Percentiles rank a stretch among this genome's conserved stretches.
These are phyloP conservation scores for Sesia apiformis DNA, from an alignment of 2,888 invertebrate species.

Conservation along the genomic window DNA sequence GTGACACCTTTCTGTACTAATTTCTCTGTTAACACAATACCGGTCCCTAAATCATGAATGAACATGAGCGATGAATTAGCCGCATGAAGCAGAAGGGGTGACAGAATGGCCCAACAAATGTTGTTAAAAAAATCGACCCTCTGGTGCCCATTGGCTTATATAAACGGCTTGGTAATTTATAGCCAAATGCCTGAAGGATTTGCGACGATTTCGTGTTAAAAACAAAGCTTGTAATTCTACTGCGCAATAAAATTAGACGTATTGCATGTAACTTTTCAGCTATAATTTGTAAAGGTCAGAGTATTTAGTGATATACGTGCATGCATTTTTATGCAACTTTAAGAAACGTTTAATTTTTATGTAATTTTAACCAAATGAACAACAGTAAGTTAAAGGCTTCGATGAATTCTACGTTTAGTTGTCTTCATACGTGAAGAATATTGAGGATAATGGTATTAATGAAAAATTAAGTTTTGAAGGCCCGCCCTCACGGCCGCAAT, in stretches of 20 bases:
- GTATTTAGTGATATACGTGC: too few species aligned
- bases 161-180: neutral
- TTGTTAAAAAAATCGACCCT: constrained; percentile 36
- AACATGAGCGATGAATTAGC: constrained; percentile 48
- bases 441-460: too few species aligned
- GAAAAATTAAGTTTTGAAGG: too few species aligned
- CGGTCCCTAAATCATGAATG: constrained; percentile 58
- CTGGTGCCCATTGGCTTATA: neutral
- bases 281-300: too few species aligned
- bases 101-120: constrained; percentile 38
- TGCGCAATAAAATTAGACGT: constrained; percentile 37
- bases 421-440: too few species aligned
- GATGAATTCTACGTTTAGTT: too few species aligned
- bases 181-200: neutral
- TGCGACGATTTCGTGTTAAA: neutral
- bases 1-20: constrained; percentile 67
- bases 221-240: constrained; percentile 6
- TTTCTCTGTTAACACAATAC: constrained; percentile 59
- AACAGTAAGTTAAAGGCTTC: too few species aligned
- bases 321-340: too few species aligned
- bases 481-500: too few species aligned
- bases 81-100: constrained; percentile 40
- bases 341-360: too few species aligned
- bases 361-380: too few species aligned
- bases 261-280: neutral